Percentiles rank a stretch among this genome's conserved stretches.
These are phyloP conservation scores for Circaetus gallicus DNA, from an alignment of 2,113 vertebrate genomes.

Conservation along the genomic window DNA sequence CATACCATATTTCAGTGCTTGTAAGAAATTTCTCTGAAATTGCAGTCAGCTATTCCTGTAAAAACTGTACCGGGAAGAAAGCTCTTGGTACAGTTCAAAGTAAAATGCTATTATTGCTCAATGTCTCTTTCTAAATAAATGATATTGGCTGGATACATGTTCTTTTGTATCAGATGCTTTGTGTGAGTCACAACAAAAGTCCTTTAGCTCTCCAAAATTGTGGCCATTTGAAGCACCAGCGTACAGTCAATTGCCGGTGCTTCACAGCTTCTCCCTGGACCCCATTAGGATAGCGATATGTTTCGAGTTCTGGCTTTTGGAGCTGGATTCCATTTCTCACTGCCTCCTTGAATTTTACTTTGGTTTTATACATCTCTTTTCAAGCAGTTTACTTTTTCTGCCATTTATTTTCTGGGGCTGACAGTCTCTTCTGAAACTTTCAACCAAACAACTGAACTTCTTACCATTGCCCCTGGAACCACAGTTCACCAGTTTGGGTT, in stretches of 20 bases:
- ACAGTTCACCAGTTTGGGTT: background rate
- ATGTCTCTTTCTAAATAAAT: constrained; percentile 17
- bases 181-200: background rate
- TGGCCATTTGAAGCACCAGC: background rate
- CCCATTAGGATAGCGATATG: background rate
- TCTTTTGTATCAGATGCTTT: constrained; percentile 16
- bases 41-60: background rate
- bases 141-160: background rate
- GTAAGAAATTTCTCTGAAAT: constrained; percentile 12
- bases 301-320: background rate
- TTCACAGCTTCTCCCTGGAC: background rate
- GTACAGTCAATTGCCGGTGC: background rate
- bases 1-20: background rate
- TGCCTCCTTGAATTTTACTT: background rate
- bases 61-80: background rate
- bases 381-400: background rate
- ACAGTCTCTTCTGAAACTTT: background rate
- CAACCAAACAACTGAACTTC: background rate
- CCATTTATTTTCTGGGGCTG: background rate
- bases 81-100: background rate
- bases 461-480: background rate
- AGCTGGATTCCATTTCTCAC: background rate
- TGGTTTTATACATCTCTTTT: background rate
- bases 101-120: constrained; percentile 38
- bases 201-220: background rate